Evolutionary conservation across 2,113 vertebrate genomes (phyloP), one percentile per base, ranked within the genome.

Genomic region (Oryzias celebensis): DNA sequence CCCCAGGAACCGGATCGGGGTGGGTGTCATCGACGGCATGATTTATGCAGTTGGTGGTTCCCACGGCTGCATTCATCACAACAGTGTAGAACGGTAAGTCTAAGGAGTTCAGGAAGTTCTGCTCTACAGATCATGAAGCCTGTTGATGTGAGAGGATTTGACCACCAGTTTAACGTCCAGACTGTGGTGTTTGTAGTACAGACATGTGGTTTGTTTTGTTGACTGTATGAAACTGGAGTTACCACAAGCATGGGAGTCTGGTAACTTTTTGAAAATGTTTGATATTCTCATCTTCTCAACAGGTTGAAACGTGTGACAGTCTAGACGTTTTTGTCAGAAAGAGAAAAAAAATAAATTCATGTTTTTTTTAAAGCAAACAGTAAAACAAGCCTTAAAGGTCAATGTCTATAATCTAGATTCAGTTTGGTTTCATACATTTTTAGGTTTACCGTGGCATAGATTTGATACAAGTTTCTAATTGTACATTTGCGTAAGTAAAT

Each of bases 1-100:
- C 0, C 94, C 96, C 0, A 90, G 96, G 1, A 98, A 98, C 85
- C 87, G 96, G 5, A 95, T 98, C 0, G 96, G 96, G 0, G 91
- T 97, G 0, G 96, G 95, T 0, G 95, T 98, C 64, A 97, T 98
- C 4, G 96, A 98, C 1, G 92, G 96, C 4, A 89, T 95, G 84
- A 94, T 98, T 69, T 98, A 98, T 7, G 95, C 96, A 0, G 94
- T 95, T 0, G 96, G 96, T 0, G 96, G 96, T 48, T 97, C 96
- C 0, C 95, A 97, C 1, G 96, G 96, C 14, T 96, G 95, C 73
- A 90, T 94, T 50, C 96, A 98, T 65, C 96, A 98, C 74, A 95
- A 92, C 84, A 95, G 95, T 1, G 94, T 95, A 49, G 95, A 96
- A 82, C 93, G 94, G 95, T 94, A 58, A 91, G 90, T 23, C 4